Evolutionary conservation across 2,797 vertebrate genomes (phyloP).

Genomic region (Scyliorhinus canicula): DNA sequence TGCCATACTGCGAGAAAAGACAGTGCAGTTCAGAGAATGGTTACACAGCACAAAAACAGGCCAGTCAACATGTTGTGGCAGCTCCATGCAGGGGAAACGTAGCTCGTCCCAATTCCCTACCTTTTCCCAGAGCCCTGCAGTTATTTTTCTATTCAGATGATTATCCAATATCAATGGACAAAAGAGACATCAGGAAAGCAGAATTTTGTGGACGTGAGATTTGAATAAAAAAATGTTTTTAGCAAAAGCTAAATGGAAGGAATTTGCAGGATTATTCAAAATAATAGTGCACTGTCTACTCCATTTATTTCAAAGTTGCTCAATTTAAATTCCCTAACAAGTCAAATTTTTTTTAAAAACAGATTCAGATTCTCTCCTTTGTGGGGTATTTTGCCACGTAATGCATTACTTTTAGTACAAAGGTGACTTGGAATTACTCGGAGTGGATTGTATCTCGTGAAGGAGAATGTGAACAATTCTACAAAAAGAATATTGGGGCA

Average conservation of each 20-base stretch:
- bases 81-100: too few relatives aligned
- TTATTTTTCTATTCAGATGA: too few relatives aligned
- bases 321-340: background rate
- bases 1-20: background rate
- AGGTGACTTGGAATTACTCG: background rate
- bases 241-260: background rate
- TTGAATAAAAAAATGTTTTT: background rate
- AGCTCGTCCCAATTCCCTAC: too few relatives aligned
- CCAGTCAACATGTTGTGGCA: too few relatives aligned
- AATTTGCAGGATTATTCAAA: background rate
- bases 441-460: background rate
- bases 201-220: background rate
- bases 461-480: background rate
- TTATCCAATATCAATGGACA: background rate
- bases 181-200: background rate
- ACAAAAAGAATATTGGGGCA: background rate
- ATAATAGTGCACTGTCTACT: background rate
- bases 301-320: background rate
- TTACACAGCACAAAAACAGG: too few relatives aligned
- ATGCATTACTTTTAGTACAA: background rate
- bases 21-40: background rate
- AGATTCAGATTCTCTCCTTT: background rate
- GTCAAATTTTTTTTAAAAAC: background rate
- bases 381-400: background rate
- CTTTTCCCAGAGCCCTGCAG: too few relatives aligned